phyloP scores from a whole-genome alignment of 2,888 invertebrate species.

The Harpalus rubripes region DNA sequence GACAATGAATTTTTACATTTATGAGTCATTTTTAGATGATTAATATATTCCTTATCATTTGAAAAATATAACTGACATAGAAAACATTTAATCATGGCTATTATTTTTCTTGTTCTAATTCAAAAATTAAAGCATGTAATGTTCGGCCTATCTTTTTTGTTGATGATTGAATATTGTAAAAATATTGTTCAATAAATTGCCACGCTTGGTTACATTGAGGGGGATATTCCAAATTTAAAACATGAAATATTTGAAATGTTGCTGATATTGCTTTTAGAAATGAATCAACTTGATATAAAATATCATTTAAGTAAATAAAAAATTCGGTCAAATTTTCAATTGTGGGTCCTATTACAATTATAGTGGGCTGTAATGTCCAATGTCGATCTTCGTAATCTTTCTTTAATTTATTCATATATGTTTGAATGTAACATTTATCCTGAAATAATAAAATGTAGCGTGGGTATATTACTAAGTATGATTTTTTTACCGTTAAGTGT shows the following conservation, averaged over 20 bases:
- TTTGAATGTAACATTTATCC: conserved; percentile 25
- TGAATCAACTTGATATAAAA: background rate
- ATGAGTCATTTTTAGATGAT: conserved; percentile 5
- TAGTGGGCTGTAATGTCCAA: conserved; percentile 15
- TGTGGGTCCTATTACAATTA: background rate
- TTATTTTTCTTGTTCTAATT: background rate
- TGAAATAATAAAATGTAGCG: conserved; percentile 4
- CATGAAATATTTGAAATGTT: background rate
- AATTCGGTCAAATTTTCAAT: background rate
- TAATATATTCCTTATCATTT: background rate
- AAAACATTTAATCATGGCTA: conserved; percentile 1
- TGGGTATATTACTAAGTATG: background rate
- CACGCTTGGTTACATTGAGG: conserved; percentile 12
- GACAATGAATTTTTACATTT: conserved; percentile 19
- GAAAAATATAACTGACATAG: background rate
- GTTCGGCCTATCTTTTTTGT: background rate
- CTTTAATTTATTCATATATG: background rate
- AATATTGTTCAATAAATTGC: conserved; percentile 14
- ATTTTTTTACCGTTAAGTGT: conserved; percentile 4
- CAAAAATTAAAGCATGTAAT: background rate
- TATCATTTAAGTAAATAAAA: background rate
- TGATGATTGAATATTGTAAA: background rate
- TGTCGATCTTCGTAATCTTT: background rate
- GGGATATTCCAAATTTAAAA: conserved; percentile 10
- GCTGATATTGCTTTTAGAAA: conserved; percentile 6